Conservation (phyloP, 2,888 invertebrate genomes). For the Noctua fimbriata region DNA sequence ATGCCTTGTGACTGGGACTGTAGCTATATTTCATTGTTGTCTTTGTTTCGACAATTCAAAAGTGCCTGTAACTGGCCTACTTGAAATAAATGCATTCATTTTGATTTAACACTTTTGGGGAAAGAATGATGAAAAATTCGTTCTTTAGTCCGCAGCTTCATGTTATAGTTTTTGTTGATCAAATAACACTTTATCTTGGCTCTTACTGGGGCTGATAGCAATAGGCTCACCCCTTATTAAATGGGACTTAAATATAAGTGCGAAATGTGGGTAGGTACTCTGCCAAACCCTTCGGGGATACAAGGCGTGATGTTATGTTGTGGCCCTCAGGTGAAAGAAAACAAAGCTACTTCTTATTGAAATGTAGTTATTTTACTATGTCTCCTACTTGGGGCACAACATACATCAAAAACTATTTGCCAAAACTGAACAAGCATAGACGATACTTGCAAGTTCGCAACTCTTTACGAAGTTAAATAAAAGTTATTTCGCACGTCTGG, state of each 20-base stretch:
- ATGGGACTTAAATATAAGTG: not conserved
- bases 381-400: no score
- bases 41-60: no score
- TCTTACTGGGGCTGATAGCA: not conserved
- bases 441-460: slow-evolving; percentile 8
- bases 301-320: not conserved
- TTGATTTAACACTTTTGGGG: not conserved
- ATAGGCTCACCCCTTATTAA: not conserved
- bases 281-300: not conserved
- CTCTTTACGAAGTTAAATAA: slow-evolving; percentile 28
- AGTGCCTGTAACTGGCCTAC: no score
- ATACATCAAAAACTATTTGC: not conserved
- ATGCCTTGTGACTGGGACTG: no score
- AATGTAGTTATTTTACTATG: no score
- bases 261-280: not conserved
- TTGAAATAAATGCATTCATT: no score
- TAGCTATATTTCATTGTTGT: no score
- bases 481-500: slow-evolving; percentile 39
- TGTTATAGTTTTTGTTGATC: not conserved
- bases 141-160: not conserved
- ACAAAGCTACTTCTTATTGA: no score
- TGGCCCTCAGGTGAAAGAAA: not conserved
- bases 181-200: not conserved
- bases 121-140: not conserved
- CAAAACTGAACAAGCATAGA: not conserved